phyloP scores from a whole-genome alignment of 2,113 vertebrate genomes.

The Ctenomys sociabilis region DNA sequence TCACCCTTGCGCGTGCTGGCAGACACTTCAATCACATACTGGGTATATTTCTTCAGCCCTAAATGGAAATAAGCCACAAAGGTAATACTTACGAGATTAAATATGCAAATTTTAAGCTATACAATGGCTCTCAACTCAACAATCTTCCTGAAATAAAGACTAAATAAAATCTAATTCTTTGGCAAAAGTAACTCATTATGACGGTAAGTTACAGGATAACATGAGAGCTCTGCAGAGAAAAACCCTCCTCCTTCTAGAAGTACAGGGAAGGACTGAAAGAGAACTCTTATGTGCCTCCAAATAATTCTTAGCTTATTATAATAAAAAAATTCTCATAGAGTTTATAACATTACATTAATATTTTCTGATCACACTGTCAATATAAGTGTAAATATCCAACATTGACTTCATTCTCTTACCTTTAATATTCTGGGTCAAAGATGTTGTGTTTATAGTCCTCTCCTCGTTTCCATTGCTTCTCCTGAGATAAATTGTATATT shows the following conservation, averaged over 20 bases:
- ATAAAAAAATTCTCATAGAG: constrained; percentile 49
- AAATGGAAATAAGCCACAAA: constrained; percentile 61
- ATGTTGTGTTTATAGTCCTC: constrained; percentile 84
- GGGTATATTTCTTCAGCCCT: constrained; percentile 88
- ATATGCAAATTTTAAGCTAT: background rate
- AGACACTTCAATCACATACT: constrained; percentile 86
- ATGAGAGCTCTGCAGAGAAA: background rate
- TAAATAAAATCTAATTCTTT: background rate
- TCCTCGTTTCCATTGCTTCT: constrained; percentile 81
- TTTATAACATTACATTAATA: background rate
- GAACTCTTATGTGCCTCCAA: background rate
- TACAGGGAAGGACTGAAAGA: background rate
- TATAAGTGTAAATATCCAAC: background rate
- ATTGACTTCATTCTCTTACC: constrained; percentile 78
- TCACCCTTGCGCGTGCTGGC: constrained; percentile 87
- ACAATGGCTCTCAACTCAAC: background rate
- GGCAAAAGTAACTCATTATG: background rate
- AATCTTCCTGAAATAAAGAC: constrained; percentile 13
- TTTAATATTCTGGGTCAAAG: constrained; percentile 81
- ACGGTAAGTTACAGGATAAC: background rate
- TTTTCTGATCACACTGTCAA: background rate
- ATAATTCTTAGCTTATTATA: background rate
- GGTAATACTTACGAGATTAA: background rate
- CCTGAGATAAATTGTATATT: constrained; percentile 87
- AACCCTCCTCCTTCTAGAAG: background rate